Conservation (phyloP, 53 echinoderm and acorn worm genomes). For the Temnopleurus reevesii region DNA sequence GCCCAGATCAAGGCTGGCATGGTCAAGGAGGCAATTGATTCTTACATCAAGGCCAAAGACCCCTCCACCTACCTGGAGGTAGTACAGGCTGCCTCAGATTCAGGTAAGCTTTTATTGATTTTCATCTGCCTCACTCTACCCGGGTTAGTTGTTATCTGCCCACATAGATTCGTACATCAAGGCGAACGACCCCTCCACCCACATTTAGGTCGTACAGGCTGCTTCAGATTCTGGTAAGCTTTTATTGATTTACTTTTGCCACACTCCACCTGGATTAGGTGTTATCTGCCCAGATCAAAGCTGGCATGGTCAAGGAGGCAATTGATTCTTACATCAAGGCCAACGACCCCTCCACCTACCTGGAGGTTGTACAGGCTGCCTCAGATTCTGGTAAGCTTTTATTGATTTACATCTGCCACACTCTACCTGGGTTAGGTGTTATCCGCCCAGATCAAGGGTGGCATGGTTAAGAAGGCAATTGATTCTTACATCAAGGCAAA, state of each 20-base stretch:
- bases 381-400: constrained; percentile 82
- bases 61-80: constrained; percentile 94
- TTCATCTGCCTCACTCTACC: background rate
- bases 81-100: constrained; percentile 73
- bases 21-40: constrained; percentile 93
- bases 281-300: constrained; percentile 96
- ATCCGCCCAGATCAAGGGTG: constrained; percentile 85
- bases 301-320: constrained; percentile 96
- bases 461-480: constrained; percentile 95
- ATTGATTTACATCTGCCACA: no score
- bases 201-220: constrained; percentile 89
- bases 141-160: constrained; percentile 41
- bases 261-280: no score
- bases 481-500: no score
- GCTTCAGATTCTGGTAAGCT: constrained; percentile 64
- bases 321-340: constrained; percentile 99
- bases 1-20: constrained; percentile 86
- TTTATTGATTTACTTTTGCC: no score
- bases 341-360: constrained; percentile 97
- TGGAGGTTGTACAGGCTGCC: constrained; percentile 94
- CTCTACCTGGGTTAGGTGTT: no score
- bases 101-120: background rate
- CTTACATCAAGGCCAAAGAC: constrained; percentile 92
- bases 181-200: constrained; percentile 90
- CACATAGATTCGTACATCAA: constrained; percentile 96